Conservation (phyloP, 2,888 invertebrate species). For the Hyposoter dolosus region DNA sequence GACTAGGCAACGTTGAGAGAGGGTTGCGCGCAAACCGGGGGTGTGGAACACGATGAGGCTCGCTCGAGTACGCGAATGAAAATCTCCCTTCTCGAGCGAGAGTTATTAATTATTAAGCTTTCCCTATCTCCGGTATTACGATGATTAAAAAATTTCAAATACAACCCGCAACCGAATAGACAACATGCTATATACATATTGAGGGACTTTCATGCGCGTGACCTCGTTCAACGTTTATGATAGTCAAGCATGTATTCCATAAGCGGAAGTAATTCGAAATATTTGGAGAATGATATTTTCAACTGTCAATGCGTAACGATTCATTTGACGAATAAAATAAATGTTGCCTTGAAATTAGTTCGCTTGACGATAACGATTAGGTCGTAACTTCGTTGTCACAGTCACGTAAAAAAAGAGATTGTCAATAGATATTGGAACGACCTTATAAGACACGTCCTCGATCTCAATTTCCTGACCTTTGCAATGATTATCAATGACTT, state of each 20-base stretch:
- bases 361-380: not conserved
- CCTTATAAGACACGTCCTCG: not conserved
- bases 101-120: slow-evolving; percentile 81
- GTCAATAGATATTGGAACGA: not conserved
- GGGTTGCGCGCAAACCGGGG: slow-evolving; percentile 59
- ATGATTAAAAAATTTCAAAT: slow-evolving; percentile 80
- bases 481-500: not conserved
- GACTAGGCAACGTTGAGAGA: slow-evolving; percentile 76
- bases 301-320: not conserved
- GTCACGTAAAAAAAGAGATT: not conserved
- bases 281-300: not conserved
- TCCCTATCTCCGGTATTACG: slow-evolving; percentile 74
- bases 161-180: slow-evolving; percentile 39
- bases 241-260: not conserved
- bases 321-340: not conserved
- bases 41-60: slow-evolving; percentile 51
- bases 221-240: not conserved
- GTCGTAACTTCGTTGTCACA: not conserved
- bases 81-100: slow-evolving; percentile 64
- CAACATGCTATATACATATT: not conserved
- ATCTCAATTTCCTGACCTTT: not conserved
- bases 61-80: slow-evolving; percentile 65
- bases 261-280: not conserved
- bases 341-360: not conserved
- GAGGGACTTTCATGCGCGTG: not conserved